Conservation (phyloP, 37 sponge, comb jelly and placozoan genomes). For the Beroe forskalii region DNA sequence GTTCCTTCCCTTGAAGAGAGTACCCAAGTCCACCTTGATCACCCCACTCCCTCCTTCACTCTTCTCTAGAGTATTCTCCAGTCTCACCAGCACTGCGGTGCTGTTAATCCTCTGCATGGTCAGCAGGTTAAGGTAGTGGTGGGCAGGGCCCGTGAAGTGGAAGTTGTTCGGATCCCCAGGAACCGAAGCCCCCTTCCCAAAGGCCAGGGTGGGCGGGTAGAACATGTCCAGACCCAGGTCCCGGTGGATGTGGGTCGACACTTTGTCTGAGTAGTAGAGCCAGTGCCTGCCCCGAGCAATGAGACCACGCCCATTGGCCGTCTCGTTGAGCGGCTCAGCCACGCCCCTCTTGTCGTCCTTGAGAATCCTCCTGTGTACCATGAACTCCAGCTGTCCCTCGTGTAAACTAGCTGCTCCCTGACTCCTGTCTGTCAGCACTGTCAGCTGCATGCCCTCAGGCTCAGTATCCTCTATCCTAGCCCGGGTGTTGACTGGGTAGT, state of each 20-base stretch:
- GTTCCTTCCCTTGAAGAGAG: background rate
- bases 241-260: slow-evolving; percentile 40
- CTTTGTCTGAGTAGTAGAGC: background rate
- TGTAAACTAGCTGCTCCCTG: slow-evolving; percentile 86
- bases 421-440: slow-evolving; percentile 85
- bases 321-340: slow-evolving; percentile 90
- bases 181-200: background rate
- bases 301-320: slow-evolving; percentile 75
- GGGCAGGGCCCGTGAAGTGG: background rate
- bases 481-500: slow-evolving; percentile 92
- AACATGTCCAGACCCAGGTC: slow-evolving; percentile 55
- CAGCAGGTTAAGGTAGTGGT: slow-evolving; percentile 27
- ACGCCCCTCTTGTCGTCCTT: slow-evolving; percentile 88
- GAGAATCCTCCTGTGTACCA: slow-evolving; percentile 85
- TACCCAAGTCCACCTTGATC: background rate
- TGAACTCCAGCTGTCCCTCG: slow-evolving; percentile 52
- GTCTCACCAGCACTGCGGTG: slow-evolving; percentile 13
- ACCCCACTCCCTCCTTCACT: slow-evolving; percentile 6
- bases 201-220: background rate
- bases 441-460: slow-evolving; percentile 71
- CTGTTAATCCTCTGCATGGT: slow-evolving; percentile 13
- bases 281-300: slow-evolving; percentile 80
- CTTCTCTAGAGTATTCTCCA: slow-evolving; percentile 19
- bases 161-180: background rate
- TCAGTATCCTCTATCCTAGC: slow-evolving; percentile 69